These are phyloP conservation scores for Prolemur simus DNA, from an alignment of 2,113 vertebrate species.

Conservation along the genomic window DNA sequence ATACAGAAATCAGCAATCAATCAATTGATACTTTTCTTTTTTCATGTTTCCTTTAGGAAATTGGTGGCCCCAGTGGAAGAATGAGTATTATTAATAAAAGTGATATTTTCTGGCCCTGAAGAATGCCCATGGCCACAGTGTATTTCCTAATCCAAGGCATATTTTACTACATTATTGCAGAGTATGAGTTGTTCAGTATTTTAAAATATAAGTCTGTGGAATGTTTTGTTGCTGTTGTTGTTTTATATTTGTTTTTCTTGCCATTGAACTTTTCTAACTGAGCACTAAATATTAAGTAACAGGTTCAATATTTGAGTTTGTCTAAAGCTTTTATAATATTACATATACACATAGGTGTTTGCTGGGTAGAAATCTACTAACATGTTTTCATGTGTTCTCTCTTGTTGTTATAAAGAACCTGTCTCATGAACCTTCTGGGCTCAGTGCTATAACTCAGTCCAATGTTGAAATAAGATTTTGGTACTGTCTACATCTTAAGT, in stretches of 20 bases:
- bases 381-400: not conserved
- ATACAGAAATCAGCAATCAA: not conserved
- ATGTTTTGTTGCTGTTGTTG: not conserved
- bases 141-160: not conserved
- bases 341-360: not conserved
- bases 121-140: accelerated
- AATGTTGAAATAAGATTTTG: not conserved
- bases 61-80: not conserved
- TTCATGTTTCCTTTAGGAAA: slow-evolving; percentile 22
- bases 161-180: not conserved
- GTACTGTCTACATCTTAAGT: not conserved
- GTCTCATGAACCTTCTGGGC: not conserved
- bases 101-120: not conserved
- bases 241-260: not conserved
- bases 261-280: not conserved
- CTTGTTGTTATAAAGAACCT: not conserved
- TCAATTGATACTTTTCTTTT: not conserved
- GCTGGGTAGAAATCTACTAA: not conserved
- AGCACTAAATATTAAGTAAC: not conserved
- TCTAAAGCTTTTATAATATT: not conserved
- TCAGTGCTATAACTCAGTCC: not conserved
- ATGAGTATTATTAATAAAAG: not conserved
- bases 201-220: not conserved
- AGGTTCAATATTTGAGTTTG: not conserved
- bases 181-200: not conserved